These are phyloP conservation scores for Ferdinandea cuprea DNA, from an alignment of 2,888 invertebrate genomes.

Conservation along the genomic window DNA sequence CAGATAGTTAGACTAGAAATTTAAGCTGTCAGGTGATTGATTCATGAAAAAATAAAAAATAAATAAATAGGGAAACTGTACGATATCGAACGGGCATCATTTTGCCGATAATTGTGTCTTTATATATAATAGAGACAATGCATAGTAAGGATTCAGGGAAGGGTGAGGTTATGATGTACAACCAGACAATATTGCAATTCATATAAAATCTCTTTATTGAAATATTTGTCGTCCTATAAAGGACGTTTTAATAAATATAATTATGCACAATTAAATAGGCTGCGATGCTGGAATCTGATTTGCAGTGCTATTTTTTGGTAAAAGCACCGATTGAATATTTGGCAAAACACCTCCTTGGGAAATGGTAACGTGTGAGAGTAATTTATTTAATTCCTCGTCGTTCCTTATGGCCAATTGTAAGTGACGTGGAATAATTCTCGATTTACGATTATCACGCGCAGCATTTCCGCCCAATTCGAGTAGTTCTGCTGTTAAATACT, in stretches of 20 bases:
- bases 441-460: slow-evolving; percentile 87
- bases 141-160: no score
- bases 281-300: neutral
- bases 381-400: slow-evolving; percentile 91
- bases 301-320: slow-evolving; percentile 88
- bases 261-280: neutral
- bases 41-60: slow-evolving; percentile 25
- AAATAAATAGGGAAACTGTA: slow-evolving; percentile 13
- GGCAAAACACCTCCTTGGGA: slow-evolving; percentile 92
- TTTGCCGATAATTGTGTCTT: no score
- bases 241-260: slow-evolving; percentile 1
- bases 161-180: no score
- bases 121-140: no score
- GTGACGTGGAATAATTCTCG: slow-evolving; percentile 85
- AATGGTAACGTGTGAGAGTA: slow-evolving; percentile 83
- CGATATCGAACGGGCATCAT: no score
- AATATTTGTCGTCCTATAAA: slow-evolving; percentile 12
- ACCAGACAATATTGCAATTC: no score
- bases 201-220: neutral
- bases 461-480: slow-evolving; percentile 86
- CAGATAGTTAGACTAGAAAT: slow-evolving; percentile 14
- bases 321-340: slow-evolving; percentile 89
- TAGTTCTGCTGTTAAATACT: slow-evolving; percentile 87
- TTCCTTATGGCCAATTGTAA: slow-evolving; percentile 91
- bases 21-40: slow-evolving; percentile 22